A percentile compares a stretch with the other conserved stretches of the same genome.
These are phyloP conservation scores for Arbacia lixula DNA, from an alignment of 53 echinoderm and acorn worm species.

Conservation along the genomic window DNA sequence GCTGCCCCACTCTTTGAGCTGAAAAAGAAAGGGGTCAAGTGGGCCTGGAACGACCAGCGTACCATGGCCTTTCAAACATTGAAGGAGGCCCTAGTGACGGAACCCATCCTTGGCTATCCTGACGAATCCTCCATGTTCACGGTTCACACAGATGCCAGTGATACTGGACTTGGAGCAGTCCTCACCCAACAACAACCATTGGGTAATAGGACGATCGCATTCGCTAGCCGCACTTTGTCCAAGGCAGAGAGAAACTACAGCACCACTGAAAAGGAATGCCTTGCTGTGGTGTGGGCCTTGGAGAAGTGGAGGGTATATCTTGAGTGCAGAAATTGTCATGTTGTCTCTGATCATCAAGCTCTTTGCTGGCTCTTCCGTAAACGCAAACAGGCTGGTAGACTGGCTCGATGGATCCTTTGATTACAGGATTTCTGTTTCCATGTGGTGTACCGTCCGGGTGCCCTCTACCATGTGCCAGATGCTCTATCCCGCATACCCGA, in stretches of 20 bases:
- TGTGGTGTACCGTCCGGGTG: constrained; percentile 56
- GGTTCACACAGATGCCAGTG: constrained; percentile 61
- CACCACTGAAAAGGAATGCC: constrained; percentile 56
- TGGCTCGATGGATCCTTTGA: constrained; percentile 57
- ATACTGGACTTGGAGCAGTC: constrained; percentile 44
- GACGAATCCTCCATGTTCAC: constrained; percentile 27
- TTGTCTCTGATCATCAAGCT: constrained; percentile 52
- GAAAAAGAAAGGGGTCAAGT: too few relatives aligned
- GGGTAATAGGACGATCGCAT: constrained; percentile 46
- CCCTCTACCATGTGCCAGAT: constrained; percentile 48
- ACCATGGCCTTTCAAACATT: constrained; percentile 23
- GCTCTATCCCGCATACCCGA: too few relatives aligned
- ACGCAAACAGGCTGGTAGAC: constrained; percentile 25
- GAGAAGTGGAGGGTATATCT: constrained; percentile 51
- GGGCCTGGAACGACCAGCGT: too few relatives aligned
- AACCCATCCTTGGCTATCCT: constrained; percentile 52
- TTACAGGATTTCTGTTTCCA: constrained; percentile 57
- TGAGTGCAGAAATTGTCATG: constrained; percentile 24
- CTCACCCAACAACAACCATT: constrained; percentile 37
- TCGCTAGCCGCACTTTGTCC: constrained; percentile 50
- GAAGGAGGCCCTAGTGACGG: constrained; percentile 8
- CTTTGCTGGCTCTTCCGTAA: constrained; percentile 41
- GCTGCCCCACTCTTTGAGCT: too few relatives aligned
- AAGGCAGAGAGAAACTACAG: constrained; percentile 61
- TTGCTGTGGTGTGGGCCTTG: constrained; percentile 47